Percentiles rank a stretch among this genome's conserved stretches.
These are phyloP conservation scores for Spheniscus humboldti DNA, from an alignment of 2,797 vertebrate genomes.

Conservation along the genomic window DNA sequence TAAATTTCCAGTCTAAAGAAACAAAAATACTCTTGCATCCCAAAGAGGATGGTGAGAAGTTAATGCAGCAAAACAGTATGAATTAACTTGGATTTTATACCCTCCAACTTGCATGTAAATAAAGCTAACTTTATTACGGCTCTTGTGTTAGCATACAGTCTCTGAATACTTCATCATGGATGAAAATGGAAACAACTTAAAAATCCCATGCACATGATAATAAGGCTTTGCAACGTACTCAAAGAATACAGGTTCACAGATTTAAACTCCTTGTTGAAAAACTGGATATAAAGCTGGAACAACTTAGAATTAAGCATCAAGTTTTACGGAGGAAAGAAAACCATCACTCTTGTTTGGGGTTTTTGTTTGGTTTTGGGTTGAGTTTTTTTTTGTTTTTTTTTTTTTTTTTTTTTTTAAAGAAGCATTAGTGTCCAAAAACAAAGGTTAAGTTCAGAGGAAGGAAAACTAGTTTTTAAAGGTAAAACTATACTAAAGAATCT, in stretches of 20 bases:
- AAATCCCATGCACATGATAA: constrained; percentile 16
- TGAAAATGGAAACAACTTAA: constrained; percentile 30
- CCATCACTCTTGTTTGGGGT: not conserved
- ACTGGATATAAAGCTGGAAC: not conserved
- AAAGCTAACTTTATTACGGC: constrained; percentile 40
- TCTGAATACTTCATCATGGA: constrained; percentile 32
- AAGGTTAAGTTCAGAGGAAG: not conserved
- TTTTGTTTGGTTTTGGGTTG: not conserved
- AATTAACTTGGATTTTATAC: constrained; percentile 28
- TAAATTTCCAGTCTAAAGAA: not conserved
- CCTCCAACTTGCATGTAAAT: constrained; percentile 38
- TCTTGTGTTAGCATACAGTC: not conserved
- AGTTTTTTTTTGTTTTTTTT: not conserved
- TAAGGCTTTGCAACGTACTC: not conserved
- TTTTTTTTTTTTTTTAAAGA: not conserved
- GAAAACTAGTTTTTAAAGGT: not conserved
- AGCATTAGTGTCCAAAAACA: not conserved
- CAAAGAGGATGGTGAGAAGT: not conserved
- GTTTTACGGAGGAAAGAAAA: not conserved
- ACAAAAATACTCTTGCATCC: not conserved
- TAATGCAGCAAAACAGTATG: not conserved
- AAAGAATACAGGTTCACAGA: not conserved
- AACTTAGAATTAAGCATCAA: not conserved
- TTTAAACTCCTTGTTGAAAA: not conserved
- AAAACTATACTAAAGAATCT: not conserved